These are phyloP conservation scores for Carcharodon carcharias DNA, from an alignment of 2,797 vertebrate genomes.

Conservation along the genomic window DNA sequence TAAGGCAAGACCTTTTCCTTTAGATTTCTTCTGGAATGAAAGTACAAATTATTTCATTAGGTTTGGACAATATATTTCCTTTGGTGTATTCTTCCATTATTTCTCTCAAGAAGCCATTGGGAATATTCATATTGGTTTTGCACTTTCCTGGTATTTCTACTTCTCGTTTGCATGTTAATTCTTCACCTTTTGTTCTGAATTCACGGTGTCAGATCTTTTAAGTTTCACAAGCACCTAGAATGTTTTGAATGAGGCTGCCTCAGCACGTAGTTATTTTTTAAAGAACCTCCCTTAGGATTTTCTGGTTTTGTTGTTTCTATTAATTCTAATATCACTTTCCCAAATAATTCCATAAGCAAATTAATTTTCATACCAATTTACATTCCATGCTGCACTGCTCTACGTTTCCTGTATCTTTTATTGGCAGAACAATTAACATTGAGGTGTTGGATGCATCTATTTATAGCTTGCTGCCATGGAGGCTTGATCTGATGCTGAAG, in stretches of 20 bases:
- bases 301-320: not conserved
- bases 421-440: slow-evolving; percentile 20
- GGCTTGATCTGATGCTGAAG: slow-evolving; percentile 20
- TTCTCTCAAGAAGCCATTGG: not conserved
- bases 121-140: not conserved
- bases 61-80: not conserved
- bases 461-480: slow-evolving; percentile 15
- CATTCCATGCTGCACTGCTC: not conserved
- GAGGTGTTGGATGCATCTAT: slow-evolving; percentile 33
- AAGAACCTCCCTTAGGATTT: not conserved
- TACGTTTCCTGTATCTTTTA: slow-evolving; percentile 13
- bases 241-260: not conserved
- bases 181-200: not conserved
- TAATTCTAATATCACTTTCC: slow-evolving; percentile 18
- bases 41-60: not conserved
- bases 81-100: not conserved
- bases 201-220: not conserved
- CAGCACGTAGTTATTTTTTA: not conserved
- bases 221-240: not conserved
- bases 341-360: not conserved
- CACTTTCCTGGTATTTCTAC: not conserved
- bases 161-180: not conserved
- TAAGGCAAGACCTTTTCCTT: not conserved
- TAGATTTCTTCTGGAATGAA: not conserved
- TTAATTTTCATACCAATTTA: slow-evolving; percentile 19